Evolutionary conservation across 2,113 vertebrate species (phyloP), one percentile per base, ranked within the genome.

Genomic region (Serranochromis macrocephalus): DNA sequence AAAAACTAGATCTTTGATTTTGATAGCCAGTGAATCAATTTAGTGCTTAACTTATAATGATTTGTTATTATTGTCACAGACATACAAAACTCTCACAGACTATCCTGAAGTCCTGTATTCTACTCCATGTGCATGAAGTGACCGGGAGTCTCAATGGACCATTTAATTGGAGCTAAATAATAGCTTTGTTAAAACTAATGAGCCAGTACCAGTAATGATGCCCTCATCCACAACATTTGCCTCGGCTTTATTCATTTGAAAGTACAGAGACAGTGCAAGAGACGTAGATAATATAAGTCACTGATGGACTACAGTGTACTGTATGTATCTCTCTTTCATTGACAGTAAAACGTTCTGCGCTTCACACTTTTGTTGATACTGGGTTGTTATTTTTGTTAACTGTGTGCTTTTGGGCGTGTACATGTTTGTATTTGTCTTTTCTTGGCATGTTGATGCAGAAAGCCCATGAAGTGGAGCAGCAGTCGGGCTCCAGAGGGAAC

Each of bases 381-480:
- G 21, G 42, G 31, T 63, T 63, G 58, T 36, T 63, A 63, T 19
- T 63, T 36, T 63, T 63, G 16, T 84, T 68, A 55, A 81, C 75
- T 73, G 82, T 84, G 66, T 57, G 9, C 81, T 55, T 88, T 26
- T 2, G 82, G 49, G 10, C 54, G 58, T 86, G 73, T 61, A 80
- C 51, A 24, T 86, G 14, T 85, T 57, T 81, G 49, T 91, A 31
- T 85, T 71, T 84, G 42, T 91, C 13, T 79, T 9, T 80, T 26
- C 16, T 29, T 79, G 88, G 51, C 36, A 61, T 63, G 55, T 53
- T 80, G 24, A 47, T 85, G 85, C 96, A 95, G 96, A 98, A 99
- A 96, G 97, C 97, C 91, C 98, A 99, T 51, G 98, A 98, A 92
- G 97, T 97, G 92, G 98, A 99, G 96, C 98, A 98, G 88, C 98